phyloP scores from a whole-genome alignment of 37 sponge, comb jelly and placozoan species.

The Hormiphora californensis region DNA sequence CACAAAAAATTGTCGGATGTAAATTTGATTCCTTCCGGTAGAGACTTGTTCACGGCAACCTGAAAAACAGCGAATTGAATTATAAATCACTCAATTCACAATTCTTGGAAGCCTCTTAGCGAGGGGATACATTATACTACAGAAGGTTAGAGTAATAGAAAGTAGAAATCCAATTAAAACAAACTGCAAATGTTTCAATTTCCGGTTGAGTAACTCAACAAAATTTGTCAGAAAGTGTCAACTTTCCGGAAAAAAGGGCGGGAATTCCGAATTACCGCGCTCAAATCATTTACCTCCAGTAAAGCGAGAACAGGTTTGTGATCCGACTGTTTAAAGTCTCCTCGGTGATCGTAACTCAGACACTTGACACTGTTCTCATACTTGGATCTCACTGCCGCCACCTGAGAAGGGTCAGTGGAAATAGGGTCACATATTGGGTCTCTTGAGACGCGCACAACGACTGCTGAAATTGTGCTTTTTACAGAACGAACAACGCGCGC shows the following conservation, averaged over 20 bases:
- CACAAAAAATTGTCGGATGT: neutral
- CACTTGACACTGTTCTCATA: neutral
- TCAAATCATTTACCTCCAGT: neutral
- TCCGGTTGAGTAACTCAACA: neutral
- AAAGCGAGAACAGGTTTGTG: constrained; percentile 10
- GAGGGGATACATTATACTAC: neutral
- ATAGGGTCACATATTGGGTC: too few relatives aligned
- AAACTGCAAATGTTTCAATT: neutral
- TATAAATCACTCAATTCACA: neutral
- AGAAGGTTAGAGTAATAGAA: neutral
- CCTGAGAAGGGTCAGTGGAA: neutral
- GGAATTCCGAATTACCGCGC: too few relatives aligned
- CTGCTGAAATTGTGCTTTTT: too few relatives aligned
- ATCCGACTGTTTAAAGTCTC: neutral
- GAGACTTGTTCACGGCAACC: neutral
- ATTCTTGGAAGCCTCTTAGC: neutral
- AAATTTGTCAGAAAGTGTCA: too few relatives aligned
- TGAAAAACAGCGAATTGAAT: neutral
- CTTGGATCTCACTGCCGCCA: neutral
- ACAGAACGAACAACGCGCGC: neutral
- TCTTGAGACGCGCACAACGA: too few relatives aligned
- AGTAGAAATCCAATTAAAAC: neutral
- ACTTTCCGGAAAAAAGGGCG: too few relatives aligned
- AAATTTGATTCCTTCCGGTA: neutral
- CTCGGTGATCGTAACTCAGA: neutral